Base-by-base conservation (phyloP, 1,140 invertebrate genomes). In the Cotesia vestalis region DNA sequence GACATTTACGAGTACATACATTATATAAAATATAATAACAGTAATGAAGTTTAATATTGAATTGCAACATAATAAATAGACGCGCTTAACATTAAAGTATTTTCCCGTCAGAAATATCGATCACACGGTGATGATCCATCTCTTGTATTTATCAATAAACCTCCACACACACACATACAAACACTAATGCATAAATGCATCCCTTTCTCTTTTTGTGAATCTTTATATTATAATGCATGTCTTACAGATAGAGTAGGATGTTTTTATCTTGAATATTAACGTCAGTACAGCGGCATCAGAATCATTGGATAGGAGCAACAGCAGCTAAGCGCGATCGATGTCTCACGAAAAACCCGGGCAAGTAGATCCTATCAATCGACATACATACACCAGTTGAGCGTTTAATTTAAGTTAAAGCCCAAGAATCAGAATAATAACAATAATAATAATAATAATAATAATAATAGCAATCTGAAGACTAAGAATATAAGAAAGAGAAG, bases 311-410 rank as follows among this genome's bases (percentile, higher is more conserved):
- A 27, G 11, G 6, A 46, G 40, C 11, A 46, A 46, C 40, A 46
- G 40, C 40, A 46, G 40, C 40, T 46, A 46, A 46, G 40, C 17
- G 11, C 27, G 17, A 66, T 67, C 51, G 20, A 67, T 51, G 38
- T 67, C 66, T 40, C 66, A 67, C 66, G 66, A 67, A 67, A 67
- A 67, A 52, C 46, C 66, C 40, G 66, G 40, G 66, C 40, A 64
- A 8, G 60, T 67, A 53, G 66, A 67, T 67, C 51, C 51, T 67
- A 67, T 67, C 66, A n/a, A 67, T 8, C 66, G 66, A 67, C 46
- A 55, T 67, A 67, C 66, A 67, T 67, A 20, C 46, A n/a, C 14
- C 57, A 20, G 40, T 46, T 46, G 11, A 46, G 11, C 40, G 40
- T 46, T 46, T 46, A 46, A 46, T 11, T 46, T 6, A 46, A 46